Evolutionary conservation across 2,797 vertebrate species (phyloP), one percentile per base, ranked within the genome.

Genomic region (Erithacus rubecula): DNA sequence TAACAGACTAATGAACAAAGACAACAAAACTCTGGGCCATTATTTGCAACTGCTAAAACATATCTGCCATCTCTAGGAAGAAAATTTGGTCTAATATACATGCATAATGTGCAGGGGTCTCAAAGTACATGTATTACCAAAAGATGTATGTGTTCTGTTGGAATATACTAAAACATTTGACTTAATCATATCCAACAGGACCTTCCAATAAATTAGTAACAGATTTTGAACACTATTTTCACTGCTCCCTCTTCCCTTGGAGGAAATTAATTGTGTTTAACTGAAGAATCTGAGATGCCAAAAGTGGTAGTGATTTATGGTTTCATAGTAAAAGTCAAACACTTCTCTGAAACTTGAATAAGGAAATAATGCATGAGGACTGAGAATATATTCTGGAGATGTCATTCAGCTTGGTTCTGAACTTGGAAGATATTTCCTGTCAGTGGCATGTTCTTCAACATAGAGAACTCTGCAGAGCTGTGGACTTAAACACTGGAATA

Each of bases 251-350:
- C 79, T 93, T 89, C 43, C 15, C 44, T 91, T 36, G 18, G 79
- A 93, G 76, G 62, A 91, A 95, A 72, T 18, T 76, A 59, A 59
- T 65, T 78, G 76, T 91, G 27, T 91, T 85, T 86, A 63, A 87
- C 79, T 30, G 55, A 56, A n/a, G 47, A 91, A 56, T 76, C 29
- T 39, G 55, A 94, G 59, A 67, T 86, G 82, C 65, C 89, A 95
- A 94, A 76, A 89, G 67, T 81, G 10, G 59, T 2, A 8, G 30
- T 88, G 82, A 92, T 92, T 92, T 91, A 96, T 76, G 47, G 37
- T 67, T 94, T 96, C 87, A 88, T 55, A 76, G 34, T 80, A 88
- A 58, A 94, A 92, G 53, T 81, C 79, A 81, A 94, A 81, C 22
- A 62, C 5, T 85, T 67, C 16, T 95, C 87, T 79, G 76, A 92